Evolutionary conservation across 2,113 vertebrate genomes (phyloP).

Genomic region (Oryzias woworae): DNA sequence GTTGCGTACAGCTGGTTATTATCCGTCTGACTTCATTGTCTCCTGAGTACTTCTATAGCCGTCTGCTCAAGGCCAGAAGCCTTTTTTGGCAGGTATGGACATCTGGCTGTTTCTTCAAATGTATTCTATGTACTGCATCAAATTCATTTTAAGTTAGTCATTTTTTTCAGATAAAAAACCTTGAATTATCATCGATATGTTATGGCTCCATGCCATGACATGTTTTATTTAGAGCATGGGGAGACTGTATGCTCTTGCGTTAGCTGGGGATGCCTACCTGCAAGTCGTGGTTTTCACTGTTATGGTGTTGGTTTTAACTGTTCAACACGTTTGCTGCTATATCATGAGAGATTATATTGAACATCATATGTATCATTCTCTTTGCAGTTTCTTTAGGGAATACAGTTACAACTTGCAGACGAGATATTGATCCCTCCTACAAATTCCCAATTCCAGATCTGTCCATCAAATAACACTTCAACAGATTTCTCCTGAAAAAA

Average conservation of each 20-base stretch:
- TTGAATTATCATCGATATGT: no score
- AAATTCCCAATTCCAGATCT: conserved; percentile 33
- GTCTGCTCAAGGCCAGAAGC: no score
- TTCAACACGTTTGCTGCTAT: conserved; percentile 25
- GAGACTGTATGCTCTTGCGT: neutral
- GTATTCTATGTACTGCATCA: no score
- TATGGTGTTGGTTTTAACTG: conserved; percentile 11
- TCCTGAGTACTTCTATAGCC: no score
- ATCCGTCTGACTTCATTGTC: no score
- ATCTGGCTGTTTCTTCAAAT: no score
- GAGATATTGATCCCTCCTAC: conserved; percentile 44
- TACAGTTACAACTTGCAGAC: conserved; percentile 31
- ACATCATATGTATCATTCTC: conserved; percentile 40
- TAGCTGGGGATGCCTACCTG: conserved; percentile 9
- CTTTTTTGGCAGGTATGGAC: no score
- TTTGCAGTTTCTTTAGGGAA: conserved; percentile 29
- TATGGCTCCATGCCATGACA: no score
- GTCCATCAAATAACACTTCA: conserved; percentile 10
- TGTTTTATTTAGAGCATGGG: neutral
- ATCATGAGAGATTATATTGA: conserved; percentile 46
- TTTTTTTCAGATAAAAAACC: no score
- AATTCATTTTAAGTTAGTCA: no score
- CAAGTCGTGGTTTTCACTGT: conserved; percentile 24
- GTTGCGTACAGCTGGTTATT: no score
- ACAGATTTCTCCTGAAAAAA: no score